phyloP scores from a whole-genome alignment of 2,113 vertebrate species.

The Oxyura jamaicensis region DNA sequence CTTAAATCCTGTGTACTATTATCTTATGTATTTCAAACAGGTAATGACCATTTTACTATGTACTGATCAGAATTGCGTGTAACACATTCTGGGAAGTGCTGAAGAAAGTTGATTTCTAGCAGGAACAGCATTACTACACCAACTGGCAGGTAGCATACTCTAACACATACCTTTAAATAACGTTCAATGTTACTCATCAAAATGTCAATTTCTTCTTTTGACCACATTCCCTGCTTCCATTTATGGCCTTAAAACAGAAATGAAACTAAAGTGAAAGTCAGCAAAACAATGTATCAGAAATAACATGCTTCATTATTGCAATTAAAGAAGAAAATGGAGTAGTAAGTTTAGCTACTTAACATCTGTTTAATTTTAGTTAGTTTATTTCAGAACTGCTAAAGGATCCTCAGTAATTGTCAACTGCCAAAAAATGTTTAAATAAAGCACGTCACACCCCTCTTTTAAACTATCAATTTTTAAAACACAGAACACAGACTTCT shows the following conservation, averaged over 20 bases:
- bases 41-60: neutral
- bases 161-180: conserved; percentile 89
- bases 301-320: neutral
- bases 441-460: neutral
- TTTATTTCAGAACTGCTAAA: neutral
- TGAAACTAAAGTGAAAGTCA: conserved; percentile 5
- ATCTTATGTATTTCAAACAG: neutral
- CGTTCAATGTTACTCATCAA: conserved; percentile 97
- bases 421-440: neutral
- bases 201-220: conserved; percentile 97
- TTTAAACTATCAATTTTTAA: neutral
- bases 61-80: neutral
- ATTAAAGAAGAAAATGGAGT: neutral
- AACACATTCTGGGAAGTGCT: neutral
- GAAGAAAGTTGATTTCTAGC: neutral
- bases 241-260: conserved; percentile 88
- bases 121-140: neutral
- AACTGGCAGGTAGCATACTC: neutral
- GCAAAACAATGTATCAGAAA: neutral
- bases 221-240: conserved; percentile 99
- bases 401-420: neutral
- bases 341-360: neutral
- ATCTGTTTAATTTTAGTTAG: too few relatives aligned
- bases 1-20: neutral
- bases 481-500: neutral